Conservation (phyloP, 2,113 vertebrate genomes). For the Rhabdornis inornatus region DNA sequence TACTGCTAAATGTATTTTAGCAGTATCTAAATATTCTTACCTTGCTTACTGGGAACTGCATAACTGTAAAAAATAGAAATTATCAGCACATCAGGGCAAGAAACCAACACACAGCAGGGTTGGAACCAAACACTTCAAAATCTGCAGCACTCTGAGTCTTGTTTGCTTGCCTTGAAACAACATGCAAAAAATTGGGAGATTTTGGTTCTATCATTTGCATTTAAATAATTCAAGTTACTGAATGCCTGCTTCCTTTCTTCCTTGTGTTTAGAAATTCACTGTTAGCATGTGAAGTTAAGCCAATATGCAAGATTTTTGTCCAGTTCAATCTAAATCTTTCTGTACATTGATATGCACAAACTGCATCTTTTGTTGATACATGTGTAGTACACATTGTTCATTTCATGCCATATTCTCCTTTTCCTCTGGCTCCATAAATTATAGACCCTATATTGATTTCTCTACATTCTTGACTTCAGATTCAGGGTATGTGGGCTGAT, state of each 20-base stretch:
- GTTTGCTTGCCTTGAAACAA: not conserved
- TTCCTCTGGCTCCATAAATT: not conserved
- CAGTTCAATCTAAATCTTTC: not conserved
- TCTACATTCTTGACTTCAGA: not conserved
- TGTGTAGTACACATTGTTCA: not conserved
- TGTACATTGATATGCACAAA: not conserved
- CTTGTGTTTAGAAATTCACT: not conserved
- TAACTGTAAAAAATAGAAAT: not conserved
- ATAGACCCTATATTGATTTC: not conserved
- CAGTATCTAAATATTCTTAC: not conserved
- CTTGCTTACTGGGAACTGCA: not conserved
- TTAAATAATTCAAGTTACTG: not conserved
- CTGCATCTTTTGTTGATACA: not conserved
- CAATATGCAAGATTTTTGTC: not conserved
- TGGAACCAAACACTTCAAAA: not conserved
- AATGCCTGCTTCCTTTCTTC: not conserved
- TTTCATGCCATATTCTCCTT: not conserved
- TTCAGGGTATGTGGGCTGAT: not conserved
- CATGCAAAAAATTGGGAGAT: not conserved
- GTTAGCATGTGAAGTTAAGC: not conserved
- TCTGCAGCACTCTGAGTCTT: rapidly evolving
- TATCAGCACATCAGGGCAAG: not conserved
- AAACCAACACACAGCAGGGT: not conserved
- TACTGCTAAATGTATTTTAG: not conserved
- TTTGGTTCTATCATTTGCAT: not conserved